Base-by-base conservation (phyloP, 1,140 invertebrate species). In the Sycophaga agraensis region DNA sequence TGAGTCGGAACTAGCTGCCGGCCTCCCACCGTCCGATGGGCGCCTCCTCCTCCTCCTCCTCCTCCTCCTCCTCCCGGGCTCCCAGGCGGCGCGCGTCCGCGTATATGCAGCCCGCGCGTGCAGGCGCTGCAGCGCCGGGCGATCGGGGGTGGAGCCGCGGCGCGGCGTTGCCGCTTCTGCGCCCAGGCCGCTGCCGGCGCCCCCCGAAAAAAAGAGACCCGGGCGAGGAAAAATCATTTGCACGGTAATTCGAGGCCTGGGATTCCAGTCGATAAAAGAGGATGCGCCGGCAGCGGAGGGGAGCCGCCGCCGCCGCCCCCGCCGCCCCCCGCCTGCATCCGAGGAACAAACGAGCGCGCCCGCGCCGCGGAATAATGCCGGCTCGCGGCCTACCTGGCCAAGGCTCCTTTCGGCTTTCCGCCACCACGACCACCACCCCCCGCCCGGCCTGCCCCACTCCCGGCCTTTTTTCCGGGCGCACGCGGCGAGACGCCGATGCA, bases 261-360 rank as follows among this genome's bases (percentile, higher is more conserved):
- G 78, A 80, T 80, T 81, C 78, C 73, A 79, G 77, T 78, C 79
- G 78, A 81, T 79, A 81, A 81, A 79, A 79, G 67, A 69, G 77
- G 77, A 80, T 77, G 76, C 77, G 75, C 42, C 71, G 73, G 77
- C 71, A 72, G 73, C 73, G 72, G n/a, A n/a, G n/a, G n/a, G n/a
- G n/a, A n/a, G n/a, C n/a, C n/a, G n/a, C n/a, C n/a, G n/a, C n/a
- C n/a, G n/a, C n/a, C n/a, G n/a, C n/a, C n/a, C n/a, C n/a, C n/a
- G n/a, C n/a, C n/a, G n/a, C n/a, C n/a, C n/a, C n/a, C 74, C 71
- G 72, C 71, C 46, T 65, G 74, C 79, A 80, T 74, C 78, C 73
- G 80, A 81, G 77, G 79, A 81, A 81, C 78, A 80, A 81, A 81
- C 79, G 78, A 79, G 80, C 78, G 80, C 80, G 79, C 78, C 79